Evolutionary conservation across 2,888 invertebrate genomes (phyloP), one percentile per base, ranked within the genome.

Genomic region (Drosophila ezoana): DNA sequence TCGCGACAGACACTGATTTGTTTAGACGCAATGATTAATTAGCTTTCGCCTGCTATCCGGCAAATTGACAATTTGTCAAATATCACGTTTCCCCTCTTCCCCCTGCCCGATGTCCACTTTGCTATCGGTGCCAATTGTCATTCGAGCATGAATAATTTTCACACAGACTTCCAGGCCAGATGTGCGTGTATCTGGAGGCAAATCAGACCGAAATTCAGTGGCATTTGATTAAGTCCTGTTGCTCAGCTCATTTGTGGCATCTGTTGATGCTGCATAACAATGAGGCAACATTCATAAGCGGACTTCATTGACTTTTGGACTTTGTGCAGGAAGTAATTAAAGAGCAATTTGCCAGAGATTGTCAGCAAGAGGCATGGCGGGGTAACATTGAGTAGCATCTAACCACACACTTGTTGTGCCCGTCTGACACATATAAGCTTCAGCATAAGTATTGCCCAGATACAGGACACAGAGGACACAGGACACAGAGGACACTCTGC

Each of bases 241-340:
- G 68, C 67, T 52, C 57, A 72, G 68, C 67, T 52, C 57, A 72
- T 73, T 69, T 58, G 63, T 48, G 62, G 70, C 87, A 79, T 71
- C 84, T 82, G 82, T 86, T 82, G 82, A 74, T 75, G 65, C 57
- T 72, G 87, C 78, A 87, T 87, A 80, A 78, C 85, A 84, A 84
- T 87, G 81, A 81, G 75, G 54, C 74, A 53, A 13, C 14, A 60
- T 56, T 74, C 62, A 72, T 67, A 59, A 69, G 52, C 52, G 43
- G 44, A 40, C 59, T 68, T 43, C 68, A 67, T 60, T 68, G 67
- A 72, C 72, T 60, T 66, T 59, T n/a, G 20, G 40, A 41, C 37
- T 54, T 76, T 63, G 51, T 54, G 65, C 65, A 59, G 79, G 69
- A 83, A 84, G 87, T 87, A 83, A 83, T 83, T 84, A 83, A 87